Evolutionary conservation across 37 sponge, comb jelly and placozoan genomes (phyloP), one percentile per base, ranked within the genome.

Genomic region (Hormiphora californensis): DNA sequence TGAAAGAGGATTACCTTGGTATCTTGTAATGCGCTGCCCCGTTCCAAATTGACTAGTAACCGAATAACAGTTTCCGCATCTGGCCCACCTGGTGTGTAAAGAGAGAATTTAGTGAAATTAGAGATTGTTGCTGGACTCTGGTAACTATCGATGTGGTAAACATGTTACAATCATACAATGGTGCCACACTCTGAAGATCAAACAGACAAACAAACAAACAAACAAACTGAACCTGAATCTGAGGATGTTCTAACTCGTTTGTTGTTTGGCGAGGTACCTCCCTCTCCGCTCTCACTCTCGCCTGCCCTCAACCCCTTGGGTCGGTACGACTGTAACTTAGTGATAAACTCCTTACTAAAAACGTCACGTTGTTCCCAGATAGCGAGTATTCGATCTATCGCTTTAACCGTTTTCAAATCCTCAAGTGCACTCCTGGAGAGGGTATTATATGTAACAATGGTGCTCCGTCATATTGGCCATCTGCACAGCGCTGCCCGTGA

Each of bases 291-390:
- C n/a, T 73, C 81, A 27, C 37, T 32, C n/a, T n/a, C n/a, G n/a
- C n/a, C n/a, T n/a, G n/a, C n/a, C 37, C 67, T 15, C 81, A 73
- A 25, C 23, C 23, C 81, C 27, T 73, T 73, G 27, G 81, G 81
- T 73, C 81, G 81, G 25, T 41, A 73, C 27, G 81, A 73, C 23
- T 73, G 86, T 7, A 86, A 33, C 27, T 86, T 86, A 4, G 53
- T 57, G n/a, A 86, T 57, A 55, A 59, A 86, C 23, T 86, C 62
- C 34, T 57, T 57, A 32, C 62, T 57, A 62, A 95, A 93, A 0
- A 95, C 91, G 34, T 67, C 88, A 31, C 95, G 63, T 69, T 95
- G 92, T 63, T 95, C 90, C 95, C 95, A 95, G 0, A 95, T 89
- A 27, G 53, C 65, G 11, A 95, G 40, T 32, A 95, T 91, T 0